Percentiles rank a stretch among this genome's conserved stretches.
Conservation (phyloP, 2,113 vertebrate genomes). For the Gambusia holbrooki region DNA sequence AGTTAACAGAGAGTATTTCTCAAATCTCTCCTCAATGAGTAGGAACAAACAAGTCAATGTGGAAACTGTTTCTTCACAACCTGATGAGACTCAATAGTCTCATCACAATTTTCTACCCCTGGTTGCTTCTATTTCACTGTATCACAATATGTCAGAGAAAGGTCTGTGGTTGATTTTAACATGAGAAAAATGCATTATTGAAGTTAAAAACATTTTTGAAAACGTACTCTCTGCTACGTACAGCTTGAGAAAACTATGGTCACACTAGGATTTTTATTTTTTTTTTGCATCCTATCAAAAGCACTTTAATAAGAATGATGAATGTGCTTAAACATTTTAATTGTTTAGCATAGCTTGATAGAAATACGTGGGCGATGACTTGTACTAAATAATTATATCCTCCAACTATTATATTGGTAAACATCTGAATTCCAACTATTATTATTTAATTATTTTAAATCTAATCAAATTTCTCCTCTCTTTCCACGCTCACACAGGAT, state of each 20-base stretch:
- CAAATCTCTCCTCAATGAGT: no score
- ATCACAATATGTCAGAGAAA: neutral
- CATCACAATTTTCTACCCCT: neutral
- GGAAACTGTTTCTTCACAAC: no score
- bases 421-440: neutral
- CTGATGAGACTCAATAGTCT: neutral
- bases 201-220: neutral
- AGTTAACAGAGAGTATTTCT: no score
- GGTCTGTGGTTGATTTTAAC: neutral
- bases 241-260: neutral
- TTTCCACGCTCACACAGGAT: slow-evolving; percentile 82
- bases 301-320: neutral
- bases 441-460: neutral
- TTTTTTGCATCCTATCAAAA: neutral
- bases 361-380: neutral
- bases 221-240: neutral
- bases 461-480: slow-evolving; percentile 4
- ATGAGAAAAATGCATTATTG: neutral
- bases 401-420: neutral
- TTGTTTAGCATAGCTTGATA: neutral
- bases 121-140: no score
- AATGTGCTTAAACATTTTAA: neutral
- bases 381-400: no score
- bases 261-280: neutral
- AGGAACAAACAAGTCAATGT: no score